phyloP scores from a whole-genome alignment of 2,797 vertebrate species.

The Buphagus erythrorhynchus region DNA sequence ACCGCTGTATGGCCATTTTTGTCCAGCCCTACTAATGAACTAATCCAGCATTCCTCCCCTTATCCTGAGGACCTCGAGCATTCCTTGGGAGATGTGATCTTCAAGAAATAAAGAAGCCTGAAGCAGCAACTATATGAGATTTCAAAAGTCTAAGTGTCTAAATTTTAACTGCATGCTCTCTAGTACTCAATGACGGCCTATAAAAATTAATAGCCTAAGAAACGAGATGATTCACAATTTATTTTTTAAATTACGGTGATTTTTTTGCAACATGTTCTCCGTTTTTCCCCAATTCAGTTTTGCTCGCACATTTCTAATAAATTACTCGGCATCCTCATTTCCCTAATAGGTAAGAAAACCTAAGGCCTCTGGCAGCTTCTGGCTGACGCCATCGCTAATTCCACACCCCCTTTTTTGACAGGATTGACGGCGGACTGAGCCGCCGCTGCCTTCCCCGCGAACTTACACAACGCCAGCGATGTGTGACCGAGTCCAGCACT shows the following conservation, averaged over 20 bases:
- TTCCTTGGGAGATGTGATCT: neutral
- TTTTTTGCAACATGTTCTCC: neutral
- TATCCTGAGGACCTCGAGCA: neutral
- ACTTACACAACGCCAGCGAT: neutral
- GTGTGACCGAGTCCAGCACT: neutral
- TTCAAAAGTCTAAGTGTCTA: neutral
- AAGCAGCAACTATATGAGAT: neutral
- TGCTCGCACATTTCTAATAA: neutral
- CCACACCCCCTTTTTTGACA: slow-evolving; percentile 72
- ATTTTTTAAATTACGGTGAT: neutral
- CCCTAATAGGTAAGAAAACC: slow-evolving; percentile 75
- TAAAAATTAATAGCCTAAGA: neutral
- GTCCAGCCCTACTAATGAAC: neutral
- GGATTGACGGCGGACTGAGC: neutral
- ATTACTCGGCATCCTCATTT: slow-evolving; percentile 38
- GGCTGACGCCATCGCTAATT: slow-evolving; percentile 58
- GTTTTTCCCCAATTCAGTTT: neutral
- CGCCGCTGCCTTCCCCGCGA: neutral
- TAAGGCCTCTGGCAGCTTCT: slow-evolving; percentile 62
- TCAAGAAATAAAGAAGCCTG: neutral
- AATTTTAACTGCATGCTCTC: neutral
- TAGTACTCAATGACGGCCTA: neutral
- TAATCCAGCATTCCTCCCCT: neutral
- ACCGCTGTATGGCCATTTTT: neutral
- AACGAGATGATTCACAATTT: accelerated